Base-by-base conservation (phyloP, 2,888 invertebrate genomes). In the Incurvaria masculella region DNA sequence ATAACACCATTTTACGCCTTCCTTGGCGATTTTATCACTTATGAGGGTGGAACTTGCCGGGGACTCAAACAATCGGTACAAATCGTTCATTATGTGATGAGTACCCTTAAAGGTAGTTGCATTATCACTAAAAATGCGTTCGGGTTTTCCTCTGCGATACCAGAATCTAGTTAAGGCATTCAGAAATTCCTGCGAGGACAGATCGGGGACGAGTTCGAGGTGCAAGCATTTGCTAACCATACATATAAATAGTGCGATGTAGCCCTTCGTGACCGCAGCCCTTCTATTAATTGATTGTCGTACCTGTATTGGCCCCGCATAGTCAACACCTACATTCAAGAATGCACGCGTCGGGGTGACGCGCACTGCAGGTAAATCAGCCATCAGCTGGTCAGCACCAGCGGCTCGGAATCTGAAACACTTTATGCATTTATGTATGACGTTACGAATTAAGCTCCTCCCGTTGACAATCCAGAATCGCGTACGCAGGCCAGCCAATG, bases 201-300 rank as follows among this genome's bases (percentile, higher is more conserved):
- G 46, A 2, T 56, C 51, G 1, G 53, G 52, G 1, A 57, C 59
- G 6, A 56, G 20, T 42, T 62, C 61, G 18, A 63, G 38, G 38
- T 61, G 59, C 4, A 60, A 40, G 1, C 61, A 60, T 43, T 57
- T 62, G 0, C 59, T 59, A 1, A 52, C 33, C 33, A 33, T 33
- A n/a, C 33, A 33, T 33, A 33, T 33, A n/a, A 33, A 33, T 33
- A 33, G 14, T 33, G 33, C 33, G 14, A 33, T 33, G 14, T 33
- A 33, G 14, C 33, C 33, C 33, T 33, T 33, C 14, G 33, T 11
- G 53, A 53, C 26, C 57, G 47, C 33, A 53, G 40, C 8, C 50
- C 56, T 11, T 51, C 52, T 50, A 53, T 52, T 33, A 14, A n/a
- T 33, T 3, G 14, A 17, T 6, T 43, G 17, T 20, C 23, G 26